Percentiles rank a stretch among this genome's conserved stretches.
These are phyloP conservation scores for Cantharis flavilabris DNA, from an alignment of 2,888 invertebrate genomes.

Conservation along the genomic window DNA sequence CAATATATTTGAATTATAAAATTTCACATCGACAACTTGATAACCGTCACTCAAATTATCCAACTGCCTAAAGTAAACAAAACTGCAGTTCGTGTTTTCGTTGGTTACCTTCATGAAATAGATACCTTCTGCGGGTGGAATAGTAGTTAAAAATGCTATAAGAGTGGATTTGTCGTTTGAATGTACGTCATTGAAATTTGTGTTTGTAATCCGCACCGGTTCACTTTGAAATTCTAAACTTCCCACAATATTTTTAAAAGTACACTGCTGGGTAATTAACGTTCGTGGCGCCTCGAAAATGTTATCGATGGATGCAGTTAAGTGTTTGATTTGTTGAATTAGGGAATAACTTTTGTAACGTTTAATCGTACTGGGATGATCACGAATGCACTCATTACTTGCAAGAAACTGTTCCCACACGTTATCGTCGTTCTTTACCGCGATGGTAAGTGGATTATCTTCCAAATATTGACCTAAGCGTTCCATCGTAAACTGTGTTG, in stretches of 20 bases:
- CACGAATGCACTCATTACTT: conserved; percentile 73
- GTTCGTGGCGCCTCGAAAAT: conserved; percentile 71
- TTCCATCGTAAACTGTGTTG: conserved; percentile 76
- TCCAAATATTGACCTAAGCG: conserved; percentile 89
- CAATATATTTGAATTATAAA: conserved; percentile 73
- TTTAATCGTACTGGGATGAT: conserved; percentile 74
- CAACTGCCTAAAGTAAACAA: conserved; percentile 60
- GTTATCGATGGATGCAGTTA: conserved; percentile 67
- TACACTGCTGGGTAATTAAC: conserved; percentile 67
- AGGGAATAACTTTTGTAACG: conserved; percentile 78
- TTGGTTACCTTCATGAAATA: conserved; percentile 59
- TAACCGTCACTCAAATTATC: conserved; percentile 53
- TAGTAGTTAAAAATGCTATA: conserved; percentile 58
- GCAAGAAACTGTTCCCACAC: conserved; percentile 78
- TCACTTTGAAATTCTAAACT: conserved; percentile 38
- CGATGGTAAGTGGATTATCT: conserved; percentile 72
- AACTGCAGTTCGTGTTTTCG: conserved; percentile 58
- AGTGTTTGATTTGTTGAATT: conserved; percentile 76
- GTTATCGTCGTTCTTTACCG: conserved; percentile 73
- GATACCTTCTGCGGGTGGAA: conserved; percentile 55
- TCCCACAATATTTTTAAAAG: conserved; percentile 59
- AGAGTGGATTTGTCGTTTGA: conserved; percentile 59
- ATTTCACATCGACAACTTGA: conserved; percentile 71
- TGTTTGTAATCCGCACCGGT: conserved; percentile 58
- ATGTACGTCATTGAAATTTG: conserved; percentile 58